These are phyloP conservation scores for Pangasius mekongensis DNA, from an alignment of 2,797 vertebrate species.

Conservation along the genomic window DNA sequence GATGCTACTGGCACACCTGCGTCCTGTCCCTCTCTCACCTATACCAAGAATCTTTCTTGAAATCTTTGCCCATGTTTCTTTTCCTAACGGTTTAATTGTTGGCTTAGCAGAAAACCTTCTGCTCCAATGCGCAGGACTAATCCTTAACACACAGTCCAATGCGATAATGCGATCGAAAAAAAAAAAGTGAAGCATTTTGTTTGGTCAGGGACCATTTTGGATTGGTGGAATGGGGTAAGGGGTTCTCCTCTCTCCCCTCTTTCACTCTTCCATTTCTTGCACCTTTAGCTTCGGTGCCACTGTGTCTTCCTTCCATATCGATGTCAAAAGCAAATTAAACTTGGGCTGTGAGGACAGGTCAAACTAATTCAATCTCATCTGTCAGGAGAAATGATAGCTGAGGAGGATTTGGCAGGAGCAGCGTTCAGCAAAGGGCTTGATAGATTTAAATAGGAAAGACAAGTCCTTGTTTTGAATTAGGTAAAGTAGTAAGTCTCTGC, in stretches of 20 bases:
- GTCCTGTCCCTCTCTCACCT: neutral
- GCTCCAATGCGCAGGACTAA: conserved; percentile 60
- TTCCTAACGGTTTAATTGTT: conserved; percentile 48
- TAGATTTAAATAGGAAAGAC: conserved; percentile 60
- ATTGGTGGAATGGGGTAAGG: no score
- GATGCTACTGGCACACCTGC: neutral
- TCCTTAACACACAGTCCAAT: conserved; percentile 58
- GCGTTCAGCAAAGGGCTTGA: conserved; percentile 34
- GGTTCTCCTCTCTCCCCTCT: conserved; percentile 8
- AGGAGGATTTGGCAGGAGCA: conserved; percentile 58
- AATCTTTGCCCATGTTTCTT: neutral
- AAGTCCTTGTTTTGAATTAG: conserved; percentile 63
- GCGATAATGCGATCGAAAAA: conserved; percentile 58
- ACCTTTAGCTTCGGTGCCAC: conserved; percentile 25
- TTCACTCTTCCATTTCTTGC: conserved; percentile 19
- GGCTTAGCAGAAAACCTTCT: conserved; percentile 42
- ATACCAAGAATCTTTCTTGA: neutral
- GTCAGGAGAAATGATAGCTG: conserved; percentile 71
- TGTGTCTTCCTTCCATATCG: conserved; percentile 66
- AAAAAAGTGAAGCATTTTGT: conserved; percentile 62
- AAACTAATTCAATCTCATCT: conserved; percentile 74
- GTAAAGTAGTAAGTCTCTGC: conserved; percentile 51
- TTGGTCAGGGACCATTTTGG: conserved; percentile 41
- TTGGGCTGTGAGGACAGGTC: conserved; percentile 68
- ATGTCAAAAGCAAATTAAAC: conserved; percentile 72